A percentile compares a stretch with the other conserved stretches of the same genome.
Conservation (phyloP, 2,888 invertebrate species). For the Proisotoma minuta region DNA sequence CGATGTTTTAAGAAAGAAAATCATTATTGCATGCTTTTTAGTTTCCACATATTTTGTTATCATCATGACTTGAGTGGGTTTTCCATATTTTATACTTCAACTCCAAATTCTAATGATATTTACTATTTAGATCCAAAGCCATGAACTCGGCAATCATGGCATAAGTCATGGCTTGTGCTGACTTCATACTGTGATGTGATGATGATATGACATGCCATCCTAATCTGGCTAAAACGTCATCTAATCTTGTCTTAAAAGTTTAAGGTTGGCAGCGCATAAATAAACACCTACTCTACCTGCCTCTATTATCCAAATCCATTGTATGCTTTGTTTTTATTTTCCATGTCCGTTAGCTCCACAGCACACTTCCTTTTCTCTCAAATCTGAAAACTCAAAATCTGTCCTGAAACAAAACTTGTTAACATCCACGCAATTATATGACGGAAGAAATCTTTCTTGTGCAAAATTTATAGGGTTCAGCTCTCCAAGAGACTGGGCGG, state of each 20-base stretch:
- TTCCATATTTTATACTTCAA: no score
- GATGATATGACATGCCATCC: conserved; percentile 1
- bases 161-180: no score
- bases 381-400: background rate
- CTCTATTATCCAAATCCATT: background rate
- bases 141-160: no score
- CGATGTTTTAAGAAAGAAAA: no score
- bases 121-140: no score
- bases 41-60: no score
- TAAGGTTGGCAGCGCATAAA: background rate
- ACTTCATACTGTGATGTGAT: background rate
- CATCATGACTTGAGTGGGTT: no score
- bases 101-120: no score
- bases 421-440: background rate
- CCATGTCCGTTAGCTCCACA: no score
- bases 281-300: background rate
- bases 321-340: no score
- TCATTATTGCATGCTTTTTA: no score
- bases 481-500: background rate
- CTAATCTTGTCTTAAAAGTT: background rate
- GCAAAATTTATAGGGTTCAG: background rate
- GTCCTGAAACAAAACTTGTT: background rate
- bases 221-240: background rate
- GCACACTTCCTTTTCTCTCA: background rate
- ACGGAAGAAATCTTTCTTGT: background rate